A percentile compares a stretch with the other conserved stretches of the same genome.
Conservation (phyloP, 2,797 vertebrate species). For the Smutsia temminckii region DNA sequence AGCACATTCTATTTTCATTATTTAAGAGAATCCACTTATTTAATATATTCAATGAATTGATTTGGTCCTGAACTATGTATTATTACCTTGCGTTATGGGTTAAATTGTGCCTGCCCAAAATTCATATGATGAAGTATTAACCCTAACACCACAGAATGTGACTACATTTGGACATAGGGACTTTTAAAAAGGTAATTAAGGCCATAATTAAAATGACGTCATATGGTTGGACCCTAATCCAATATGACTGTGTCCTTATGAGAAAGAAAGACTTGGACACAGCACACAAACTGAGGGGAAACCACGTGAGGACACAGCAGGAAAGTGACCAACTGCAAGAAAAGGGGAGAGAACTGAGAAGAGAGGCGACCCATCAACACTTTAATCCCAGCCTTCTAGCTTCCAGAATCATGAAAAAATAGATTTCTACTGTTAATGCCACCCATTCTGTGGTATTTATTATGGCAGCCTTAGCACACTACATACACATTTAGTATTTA, state of each 20-base stretch:
- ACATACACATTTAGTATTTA: not conserved
- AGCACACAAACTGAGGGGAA: not conserved
- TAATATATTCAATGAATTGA: not conserved
- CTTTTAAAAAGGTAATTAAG: not conserved
- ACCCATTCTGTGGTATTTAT: not conserved
- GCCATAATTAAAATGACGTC: not conserved
- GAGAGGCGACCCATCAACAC: not conserved
- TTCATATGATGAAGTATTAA: not conserved
- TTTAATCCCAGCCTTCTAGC: not conserved
- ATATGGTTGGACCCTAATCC: not conserved
- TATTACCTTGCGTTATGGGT: not conserved
- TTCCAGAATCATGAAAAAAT: not conserved
- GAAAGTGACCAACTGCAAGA: not conserved
- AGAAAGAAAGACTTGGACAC: not conserved
- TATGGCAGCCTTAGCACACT: not conserved
- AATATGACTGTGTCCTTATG: not conserved
- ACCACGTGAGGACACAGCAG: not conserved
- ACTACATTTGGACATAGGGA: not conserved
- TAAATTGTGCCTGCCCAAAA: not conserved
- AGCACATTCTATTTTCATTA: not conserved
- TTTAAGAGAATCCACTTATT: not conserved
- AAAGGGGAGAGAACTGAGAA: not conserved
- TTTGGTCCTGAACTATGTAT: not conserved
- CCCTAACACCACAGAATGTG: not conserved
- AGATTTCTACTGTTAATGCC: not conserved